Base-by-base conservation (phyloP, 2,797 vertebrate genomes). In the Erithacus rubecula region DNA sequence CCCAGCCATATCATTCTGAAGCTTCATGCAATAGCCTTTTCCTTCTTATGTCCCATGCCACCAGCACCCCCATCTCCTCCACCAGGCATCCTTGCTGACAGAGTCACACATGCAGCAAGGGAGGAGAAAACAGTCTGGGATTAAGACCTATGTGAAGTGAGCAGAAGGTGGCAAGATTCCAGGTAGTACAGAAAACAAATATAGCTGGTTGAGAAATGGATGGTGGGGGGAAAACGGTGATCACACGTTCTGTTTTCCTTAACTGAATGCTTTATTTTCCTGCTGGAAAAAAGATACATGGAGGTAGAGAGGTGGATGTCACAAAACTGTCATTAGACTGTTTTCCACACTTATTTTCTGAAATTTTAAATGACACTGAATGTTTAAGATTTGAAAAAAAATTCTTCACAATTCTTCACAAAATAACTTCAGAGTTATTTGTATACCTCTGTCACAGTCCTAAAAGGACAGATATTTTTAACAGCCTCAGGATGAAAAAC, bases 361-460 rank as follows among this genome's bases (percentile, higher is more conserved):
- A 91, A 90, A 94, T 90, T 86, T 95, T 51, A 88, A 95, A 88
- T 95, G 83, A 93, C 91, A 82, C n/a, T 34, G 51, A 94, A 93
- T 62, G 72, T 82, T 86, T 87, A 93, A 93, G 70, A 77, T 90
- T 69, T 43, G 10, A 4, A 43, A 55, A 55, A 58, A 74, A 30
- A 62, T 26, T 36, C 56, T 58, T 36, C 23, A 36, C 34, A 58
- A 29, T 12, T 87, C 59, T 95, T 93, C 71, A 69, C 60, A 51
- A 51, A 51, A 29, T 29, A 51, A 51, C 49, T 51, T 51, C 49
- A 81, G 76, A 94, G 47, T 49, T 96, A 70, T 95, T 93, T 90
- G 70, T 70, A 95, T 83, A 96, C 92, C 90, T 95, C 95, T 95
- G 92, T 93, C 83, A 92, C 72, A 86, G 59, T 87, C 78, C 87